A percentile compares a stretch with the other conserved stretches of the same genome.
phyloP scores from a whole-genome alignment of 1,140 invertebrate species.

The Ips typographus region DNA sequence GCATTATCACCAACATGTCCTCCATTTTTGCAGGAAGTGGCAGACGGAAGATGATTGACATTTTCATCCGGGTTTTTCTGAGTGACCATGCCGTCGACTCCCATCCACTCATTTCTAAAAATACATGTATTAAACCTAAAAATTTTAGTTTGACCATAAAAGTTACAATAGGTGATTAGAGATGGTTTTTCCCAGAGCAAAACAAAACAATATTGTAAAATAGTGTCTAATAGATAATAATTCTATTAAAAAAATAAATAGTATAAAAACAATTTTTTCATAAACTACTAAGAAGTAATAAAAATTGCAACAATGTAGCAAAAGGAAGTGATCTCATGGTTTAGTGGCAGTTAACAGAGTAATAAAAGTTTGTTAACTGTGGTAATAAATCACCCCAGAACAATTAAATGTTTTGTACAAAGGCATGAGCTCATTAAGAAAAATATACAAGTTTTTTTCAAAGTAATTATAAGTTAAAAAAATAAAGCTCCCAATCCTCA shows the following conservation, averaged over 20 bases:
- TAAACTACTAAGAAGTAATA: neutral
- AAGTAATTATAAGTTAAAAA: too few relatives aligned
- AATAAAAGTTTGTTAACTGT: too few relatives aligned
- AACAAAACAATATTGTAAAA: neutral
- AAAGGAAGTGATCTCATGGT: too few relatives aligned
- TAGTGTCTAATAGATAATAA: neutral
- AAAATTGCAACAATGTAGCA: neutral
- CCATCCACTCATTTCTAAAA: constrained; percentile 56
- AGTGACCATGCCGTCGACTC: constrained; percentile 59
- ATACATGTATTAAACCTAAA: constrained; percentile 23
- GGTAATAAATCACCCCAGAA: too few relatives aligned
- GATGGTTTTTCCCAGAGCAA: constrained; percentile 2
- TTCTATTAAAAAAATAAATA: neutral
- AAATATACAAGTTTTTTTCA: too few relatives aligned
- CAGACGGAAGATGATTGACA: constrained; percentile 52
- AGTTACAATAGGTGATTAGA: neutral
- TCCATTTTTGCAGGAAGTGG: constrained; percentile 41
- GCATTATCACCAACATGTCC: constrained; percentile 44
- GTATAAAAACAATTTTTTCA: neutral
- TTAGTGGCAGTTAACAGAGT: too few relatives aligned
- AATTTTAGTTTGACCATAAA: constrained; percentile 7
- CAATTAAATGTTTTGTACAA: too few relatives aligned
- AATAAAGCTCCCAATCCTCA: too few relatives aligned
- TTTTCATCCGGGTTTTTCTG: constrained; percentile 59
- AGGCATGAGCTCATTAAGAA: too few relatives aligned